Conservation (phyloP, 2,113 vertebrate species). For the Elaphurus davidianus region DNA sequence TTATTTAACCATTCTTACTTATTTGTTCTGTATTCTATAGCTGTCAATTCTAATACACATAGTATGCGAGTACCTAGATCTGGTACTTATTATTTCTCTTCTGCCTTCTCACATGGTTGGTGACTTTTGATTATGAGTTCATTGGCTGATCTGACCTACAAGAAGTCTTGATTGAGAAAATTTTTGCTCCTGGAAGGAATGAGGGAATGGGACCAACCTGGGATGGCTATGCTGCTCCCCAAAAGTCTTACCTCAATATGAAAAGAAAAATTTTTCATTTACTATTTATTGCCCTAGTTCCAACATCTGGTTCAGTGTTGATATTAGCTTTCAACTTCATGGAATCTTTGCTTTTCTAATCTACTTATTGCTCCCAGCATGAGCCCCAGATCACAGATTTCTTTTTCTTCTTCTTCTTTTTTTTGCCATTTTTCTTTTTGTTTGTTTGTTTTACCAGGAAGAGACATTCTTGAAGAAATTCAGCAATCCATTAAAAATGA, state of each 20-base stretch:
- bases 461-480: neutral
- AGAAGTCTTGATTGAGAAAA: neutral
- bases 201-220: neutral
- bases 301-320: neutral
- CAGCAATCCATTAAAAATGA: neutral
- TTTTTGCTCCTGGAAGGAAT: neutral
- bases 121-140: neutral
- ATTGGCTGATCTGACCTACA: neutral
- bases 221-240: neutral
- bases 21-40: neutral
- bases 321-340: neutral
- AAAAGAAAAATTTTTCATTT: neutral
- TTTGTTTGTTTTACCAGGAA: neutral
- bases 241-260: neutral
- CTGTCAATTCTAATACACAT: neutral
- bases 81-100: neutral
- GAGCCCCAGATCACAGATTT: neutral
- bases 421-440: neutral
- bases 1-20: neutral
- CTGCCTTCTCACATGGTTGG: neutral
- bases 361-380: neutral
- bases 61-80: neutral
- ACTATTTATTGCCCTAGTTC: neutral
- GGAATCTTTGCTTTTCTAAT: neutral
- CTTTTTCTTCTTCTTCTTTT: neutral